phyloP scores from a whole-genome alignment of 2,888 invertebrate species.

The Heteromurus nitidus region DNA sequence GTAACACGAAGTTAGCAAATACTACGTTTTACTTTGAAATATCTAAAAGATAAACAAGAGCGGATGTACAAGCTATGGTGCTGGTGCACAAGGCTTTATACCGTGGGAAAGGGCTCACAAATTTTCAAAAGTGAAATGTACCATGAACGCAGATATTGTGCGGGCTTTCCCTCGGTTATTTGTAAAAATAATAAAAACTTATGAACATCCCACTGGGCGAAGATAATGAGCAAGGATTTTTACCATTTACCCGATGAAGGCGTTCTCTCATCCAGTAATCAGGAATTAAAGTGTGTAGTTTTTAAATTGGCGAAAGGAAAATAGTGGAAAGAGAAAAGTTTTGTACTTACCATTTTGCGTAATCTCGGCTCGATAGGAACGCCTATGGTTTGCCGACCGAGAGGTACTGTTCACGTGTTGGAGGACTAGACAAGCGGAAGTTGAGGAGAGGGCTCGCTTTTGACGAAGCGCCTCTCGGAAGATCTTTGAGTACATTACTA shows the following conservation, averaged over 20 bases:
- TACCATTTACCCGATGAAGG: too few species aligned
- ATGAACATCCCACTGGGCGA: too few species aligned
- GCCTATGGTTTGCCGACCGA: constrained; percentile 71
- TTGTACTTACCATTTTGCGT: constrained; percentile 73
- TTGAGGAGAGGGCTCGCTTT: constrained; percentile 80
- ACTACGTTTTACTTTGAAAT: too few species aligned
- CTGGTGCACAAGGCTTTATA: background rate
- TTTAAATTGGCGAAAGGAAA: too few species aligned
- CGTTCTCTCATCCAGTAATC: too few species aligned
- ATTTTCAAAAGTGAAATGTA: background rate
- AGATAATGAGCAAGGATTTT: too few species aligned
- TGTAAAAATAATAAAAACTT: too few species aligned
- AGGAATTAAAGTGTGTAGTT: too few species aligned
- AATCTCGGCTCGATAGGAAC: constrained; percentile 73
- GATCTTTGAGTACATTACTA: constrained; percentile 91
- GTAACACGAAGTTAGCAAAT: too few species aligned
- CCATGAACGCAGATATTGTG: background rate
- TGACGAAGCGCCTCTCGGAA: constrained; percentile 93
- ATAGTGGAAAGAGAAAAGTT: too few species aligned
- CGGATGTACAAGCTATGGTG: background rate
- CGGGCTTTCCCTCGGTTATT: too few species aligned
- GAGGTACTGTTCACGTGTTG: constrained; percentile 73
- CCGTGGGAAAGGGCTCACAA: background rate
- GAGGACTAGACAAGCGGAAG: constrained; percentile 73
- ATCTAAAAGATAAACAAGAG: too few species aligned